These are phyloP conservation scores for Agriopis marginaria DNA, from an alignment of 2,888 invertebrate genomes.

Conservation along the genomic window DNA sequence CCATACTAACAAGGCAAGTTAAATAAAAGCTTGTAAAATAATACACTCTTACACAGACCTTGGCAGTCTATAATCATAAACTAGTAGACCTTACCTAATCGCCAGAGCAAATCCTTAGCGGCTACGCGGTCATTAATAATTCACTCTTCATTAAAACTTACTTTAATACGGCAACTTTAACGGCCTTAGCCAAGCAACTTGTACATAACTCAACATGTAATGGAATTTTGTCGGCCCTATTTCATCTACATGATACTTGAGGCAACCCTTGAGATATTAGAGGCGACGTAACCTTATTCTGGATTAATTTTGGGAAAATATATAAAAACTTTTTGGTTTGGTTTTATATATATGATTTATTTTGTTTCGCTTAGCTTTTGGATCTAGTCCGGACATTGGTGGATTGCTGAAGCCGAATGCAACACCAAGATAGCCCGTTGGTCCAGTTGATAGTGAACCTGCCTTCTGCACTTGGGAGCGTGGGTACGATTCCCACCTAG, in stretches of 20 bases:
- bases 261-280: constrained; percentile 65
- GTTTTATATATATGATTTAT: background rate
- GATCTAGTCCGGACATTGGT: too few relatives aligned
- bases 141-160: constrained; percentile 35
- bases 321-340: too few relatives aligned
- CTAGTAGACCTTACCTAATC: constrained; percentile 15
- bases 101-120: constrained; percentile 29
- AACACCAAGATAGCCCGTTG: too few relatives aligned
- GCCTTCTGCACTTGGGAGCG: too few relatives aligned
- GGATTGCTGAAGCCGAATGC: too few relatives aligned
- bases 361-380: too few relatives aligned
- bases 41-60: background rate
- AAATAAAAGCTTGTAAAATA: background rate
- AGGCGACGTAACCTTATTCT: constrained; percentile 58
- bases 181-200: constrained; percentile 41
- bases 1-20: too few relatives aligned
- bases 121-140: constrained; percentile 29
- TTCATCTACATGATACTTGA: constrained; percentile 64
- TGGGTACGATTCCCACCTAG: too few relatives aligned
- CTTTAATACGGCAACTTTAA: constrained; percentile 35
- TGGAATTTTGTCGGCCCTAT: constrained; percentile 55
- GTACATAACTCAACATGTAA: constrained; percentile 49
- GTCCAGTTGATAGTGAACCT: too few relatives aligned
- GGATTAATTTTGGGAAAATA: constrained; percentile 24
- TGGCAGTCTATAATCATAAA: background rate